Percentiles rank a stretch among this genome's conserved stretches.
Conservation (phyloP, 2,888 invertebrate species). For the Amphipoea lucens region DNA sequence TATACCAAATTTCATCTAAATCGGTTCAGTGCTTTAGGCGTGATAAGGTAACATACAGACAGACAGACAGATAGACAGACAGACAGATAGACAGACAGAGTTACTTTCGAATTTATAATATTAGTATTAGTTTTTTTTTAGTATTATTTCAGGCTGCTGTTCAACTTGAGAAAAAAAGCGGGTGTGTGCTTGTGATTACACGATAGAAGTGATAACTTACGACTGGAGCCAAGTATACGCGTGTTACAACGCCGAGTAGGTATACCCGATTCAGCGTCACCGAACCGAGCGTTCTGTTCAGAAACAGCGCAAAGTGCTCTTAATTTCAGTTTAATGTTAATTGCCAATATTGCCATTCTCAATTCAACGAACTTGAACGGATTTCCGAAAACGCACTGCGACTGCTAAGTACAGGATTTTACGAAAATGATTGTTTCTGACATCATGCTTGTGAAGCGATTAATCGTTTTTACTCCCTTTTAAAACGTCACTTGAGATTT, state of each 20-base stretch:
- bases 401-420: neutral
- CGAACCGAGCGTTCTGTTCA: neutral
- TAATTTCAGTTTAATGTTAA: neutral
- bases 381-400: neutral
- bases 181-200: too few relatives aligned
- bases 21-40: too few relatives aligned
- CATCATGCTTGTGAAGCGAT: neutral
- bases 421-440: neutral
- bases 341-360: neutral
- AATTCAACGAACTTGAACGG: constrained; percentile 2
- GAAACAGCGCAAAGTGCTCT: neutral
- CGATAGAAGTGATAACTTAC: neutral
- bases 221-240: neutral
- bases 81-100: too few relatives aligned
- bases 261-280: neutral
- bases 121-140: too few relatives aligned
- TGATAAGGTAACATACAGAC: too few relatives aligned
- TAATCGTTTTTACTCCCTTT: constrained; percentile 1
- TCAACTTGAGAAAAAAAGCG: neutral
- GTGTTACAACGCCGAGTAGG: neutral
- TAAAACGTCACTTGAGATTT: constrained; percentile 21
- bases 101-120: too few relatives aligned
- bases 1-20: too few relatives aligned
- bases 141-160: too few relatives aligned
- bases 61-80: too few relatives aligned